Evolutionary conservation across 2,797 vertebrate genomes (phyloP), one percentile per base, ranked within the genome.

Genomic region (Chanos chanos): DNA sequence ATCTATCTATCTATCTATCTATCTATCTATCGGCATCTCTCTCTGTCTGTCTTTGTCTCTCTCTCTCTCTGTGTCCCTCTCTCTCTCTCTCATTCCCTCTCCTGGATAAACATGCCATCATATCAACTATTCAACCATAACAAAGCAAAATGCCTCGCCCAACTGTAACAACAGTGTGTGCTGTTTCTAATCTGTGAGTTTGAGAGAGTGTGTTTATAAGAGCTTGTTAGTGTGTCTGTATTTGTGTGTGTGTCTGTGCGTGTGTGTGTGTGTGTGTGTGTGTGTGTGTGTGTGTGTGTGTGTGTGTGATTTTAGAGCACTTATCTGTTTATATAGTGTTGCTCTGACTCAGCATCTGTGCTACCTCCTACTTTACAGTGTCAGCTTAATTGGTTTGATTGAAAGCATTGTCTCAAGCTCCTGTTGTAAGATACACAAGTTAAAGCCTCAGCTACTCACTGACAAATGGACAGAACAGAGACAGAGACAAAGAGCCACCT

Each of bases 271-370:
- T 37, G 61, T 64, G 37, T 56, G 34, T 50, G 27, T 58, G 53
- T 53, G 25, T 44, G 58, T 71, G 47, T 75, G 33, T 49, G 22
- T 47, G 21, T 15, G 45, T 28, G 40, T 43, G n/a, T 43, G 9
- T 22, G 19, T 41, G 21, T 28, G 31, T 39, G 44, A 49, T 60
- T 39, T 59, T 10, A 49, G 5, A 1, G 19, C 16, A n/a, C n/a
- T n/a, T 39, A 44, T 15, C 33, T 48, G 4, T 15, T 28, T 36
- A 44, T 59, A 22, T 30, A 60, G 30, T 49, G 49, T 60, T 1
- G 27, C 40, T 15, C 24, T 10, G 50, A 18, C 28, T 39, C 49
- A 47, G 40, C 50, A 40, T 25, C 13, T 33, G 15, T 37, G 54
- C 24, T 33, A 34, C 47, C 40, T 27, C 44, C 41, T 30, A 55